phyloP scores from a whole-genome alignment of 1,140 invertebrate species.

The Nephotettix cincticeps region DNA sequence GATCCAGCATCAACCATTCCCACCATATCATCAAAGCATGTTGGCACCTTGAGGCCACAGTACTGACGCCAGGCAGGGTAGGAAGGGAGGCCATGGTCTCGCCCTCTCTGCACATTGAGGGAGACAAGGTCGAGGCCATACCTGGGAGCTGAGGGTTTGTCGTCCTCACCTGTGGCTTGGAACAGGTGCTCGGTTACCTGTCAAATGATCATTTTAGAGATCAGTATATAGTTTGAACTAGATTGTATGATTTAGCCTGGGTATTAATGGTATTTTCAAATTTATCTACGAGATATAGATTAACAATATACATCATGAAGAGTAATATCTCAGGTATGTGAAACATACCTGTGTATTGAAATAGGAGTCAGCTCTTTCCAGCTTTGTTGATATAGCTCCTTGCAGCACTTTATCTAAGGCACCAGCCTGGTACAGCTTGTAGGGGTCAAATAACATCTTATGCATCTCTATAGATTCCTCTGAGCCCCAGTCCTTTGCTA shows the following conservation, averaged over 20 bases:
- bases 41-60: constrained; percentile 67
- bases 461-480: constrained; percentile 70
- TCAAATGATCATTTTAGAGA: no score
- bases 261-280: no score
- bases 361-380: constrained; percentile 66
- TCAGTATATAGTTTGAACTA: no score
- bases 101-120: constrained; percentile 81
- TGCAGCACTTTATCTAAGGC: constrained; percentile 60
- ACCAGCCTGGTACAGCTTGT: constrained; percentile 62
- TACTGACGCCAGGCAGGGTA: constrained; percentile 75
- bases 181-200: constrained; percentile 72
- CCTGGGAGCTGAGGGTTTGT: constrained; percentile 37
- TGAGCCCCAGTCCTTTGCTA: constrained; percentile 56
- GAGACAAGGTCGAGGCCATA: constrained; percentile 83
- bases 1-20: constrained; percentile 60
- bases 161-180: constrained; percentile 50
- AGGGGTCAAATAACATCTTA: constrained; percentile 82
- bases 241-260: no score
- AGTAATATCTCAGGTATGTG: no score
- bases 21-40: constrained; percentile 72
- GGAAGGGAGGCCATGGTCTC: constrained; percentile 83
- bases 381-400: constrained; percentile 62
- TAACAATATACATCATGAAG: no score
- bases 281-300: no score
- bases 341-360: constrained; percentile 65